Conservation (phyloP, 2,888 invertebrate species). For the Dorcus parallelipipedus region DNA sequence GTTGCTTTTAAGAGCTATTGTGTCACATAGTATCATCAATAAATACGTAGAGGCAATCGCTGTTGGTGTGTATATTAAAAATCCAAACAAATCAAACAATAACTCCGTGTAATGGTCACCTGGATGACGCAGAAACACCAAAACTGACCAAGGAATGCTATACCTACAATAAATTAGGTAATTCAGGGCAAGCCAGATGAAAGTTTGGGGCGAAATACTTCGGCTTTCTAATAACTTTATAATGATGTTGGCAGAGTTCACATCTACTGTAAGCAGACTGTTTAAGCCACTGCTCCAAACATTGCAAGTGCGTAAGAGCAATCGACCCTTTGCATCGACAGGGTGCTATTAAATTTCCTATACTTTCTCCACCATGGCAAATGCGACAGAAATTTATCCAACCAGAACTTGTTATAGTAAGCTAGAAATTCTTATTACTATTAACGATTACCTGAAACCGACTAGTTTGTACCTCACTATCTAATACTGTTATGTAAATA, state of each 20-base stretch:
- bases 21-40: conserved; percentile 46
- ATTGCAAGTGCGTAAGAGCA: conserved; percentile 55
- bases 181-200: neutral
- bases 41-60: conserved; percentile 49
- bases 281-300: conserved; percentile 57
- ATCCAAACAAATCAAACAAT: conserved; percentile 51
- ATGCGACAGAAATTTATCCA: conserved; percentile 43
- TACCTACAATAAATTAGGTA: conserved; percentile 31
- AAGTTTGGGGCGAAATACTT: conserved; percentile 30
- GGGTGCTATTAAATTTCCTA: conserved; percentile 51
- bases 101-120: conserved; percentile 50
- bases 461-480: conserved; percentile 21
- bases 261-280: conserved; percentile 54
- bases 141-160: conserved; percentile 40
- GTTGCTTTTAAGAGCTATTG: conserved; percentile 36
- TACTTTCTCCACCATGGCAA: conserved; percentile 47
- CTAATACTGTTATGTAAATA: conserved; percentile 36
- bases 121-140: conserved; percentile 48
- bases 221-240: conserved; percentile 49
- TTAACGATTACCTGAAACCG: neutral
- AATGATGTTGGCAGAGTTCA: conserved; percentile 57
- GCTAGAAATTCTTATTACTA: conserved; percentile 6
- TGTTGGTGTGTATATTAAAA: conserved; percentile 53
- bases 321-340: conserved; percentile 56
- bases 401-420: conserved; percentile 23